A percentile compares a stretch with the other conserved stretches of the same genome.
Evolutionary conservation across 2,888 invertebrate genomes (phyloP).

Genomic region (Aphodius sticticus): DNA sequence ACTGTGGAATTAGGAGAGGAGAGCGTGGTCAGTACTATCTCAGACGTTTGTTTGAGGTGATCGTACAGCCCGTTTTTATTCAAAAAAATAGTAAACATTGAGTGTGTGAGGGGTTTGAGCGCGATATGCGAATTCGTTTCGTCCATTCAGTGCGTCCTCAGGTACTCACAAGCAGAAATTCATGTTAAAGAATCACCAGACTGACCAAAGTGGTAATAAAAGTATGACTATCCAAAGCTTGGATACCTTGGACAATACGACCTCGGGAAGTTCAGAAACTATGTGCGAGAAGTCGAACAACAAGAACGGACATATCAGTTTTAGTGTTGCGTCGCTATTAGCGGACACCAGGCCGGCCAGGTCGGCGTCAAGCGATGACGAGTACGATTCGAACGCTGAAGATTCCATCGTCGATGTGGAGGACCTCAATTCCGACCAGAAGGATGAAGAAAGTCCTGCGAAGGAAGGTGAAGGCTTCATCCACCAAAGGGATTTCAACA

Average conservation of each 20-base stretch:
- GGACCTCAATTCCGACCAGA: slow-evolving; percentile 71
- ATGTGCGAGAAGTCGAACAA: slow-evolving; percentile 51
- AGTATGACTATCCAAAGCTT: slow-evolving; percentile 72
- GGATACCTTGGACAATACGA: slow-evolving; percentile 41
- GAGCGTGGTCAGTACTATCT: slow-evolving; percentile 43
- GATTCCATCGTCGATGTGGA: slow-evolving; percentile 82
- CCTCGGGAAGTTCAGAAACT: slow-evolving; percentile 53
- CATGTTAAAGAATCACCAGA: slow-evolving; percentile 51
- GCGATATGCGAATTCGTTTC: slow-evolving; percentile 18
- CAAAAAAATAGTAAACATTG: slow-evolving; percentile 9
- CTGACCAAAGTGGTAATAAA: slow-evolving; percentile 53
- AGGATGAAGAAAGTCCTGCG: slow-evolving; percentile 45
- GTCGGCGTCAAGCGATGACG: slow-evolving; percentile 66
- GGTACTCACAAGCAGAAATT: slow-evolving; percentile 18
- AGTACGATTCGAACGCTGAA: slow-evolving; percentile 75
- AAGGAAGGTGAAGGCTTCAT: slow-evolving; percentile 58
- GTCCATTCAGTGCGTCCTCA: not conserved
- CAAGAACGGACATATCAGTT: slow-evolving; percentile 76
- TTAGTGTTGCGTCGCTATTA: slow-evolving; percentile 88
- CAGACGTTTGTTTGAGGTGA: slow-evolving; percentile 47
- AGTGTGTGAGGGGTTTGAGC: not conserved
- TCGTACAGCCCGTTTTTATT: slow-evolving; percentile 24
- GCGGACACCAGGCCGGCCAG: slow-evolving; percentile 77
- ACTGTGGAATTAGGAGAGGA: slow-evolving; percentile 29
- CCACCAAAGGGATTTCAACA: slow-evolving; percentile 52